Percentiles rank a stretch among this genome's conserved stretches.
Conservation (phyloP, 37 sponge, comb jelly and placozoan species). For the Mnemiopsis leidyi region DNA sequence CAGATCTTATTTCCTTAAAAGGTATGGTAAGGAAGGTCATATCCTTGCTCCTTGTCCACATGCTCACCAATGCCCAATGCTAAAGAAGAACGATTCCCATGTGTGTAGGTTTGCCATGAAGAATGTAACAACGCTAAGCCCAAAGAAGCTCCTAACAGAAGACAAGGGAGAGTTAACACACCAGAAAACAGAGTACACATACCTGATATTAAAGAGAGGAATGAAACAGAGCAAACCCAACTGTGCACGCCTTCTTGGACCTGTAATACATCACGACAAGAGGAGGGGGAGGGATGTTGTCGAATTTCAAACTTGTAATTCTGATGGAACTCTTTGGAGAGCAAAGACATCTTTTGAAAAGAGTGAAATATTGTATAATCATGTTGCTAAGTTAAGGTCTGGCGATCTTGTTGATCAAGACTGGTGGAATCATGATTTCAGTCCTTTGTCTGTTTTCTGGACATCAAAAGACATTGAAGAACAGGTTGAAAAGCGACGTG, state of each 20-base stretch:
- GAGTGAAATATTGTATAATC: not conserved
- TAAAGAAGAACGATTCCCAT: not conserved
- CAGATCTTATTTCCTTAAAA: not conserved
- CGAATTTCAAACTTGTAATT: not conserved
- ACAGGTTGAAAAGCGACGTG: not conserved
- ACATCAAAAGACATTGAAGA: not conserved
- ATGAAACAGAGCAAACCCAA: not conserved
- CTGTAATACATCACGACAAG: not conserved
- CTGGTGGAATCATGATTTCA: not conserved
- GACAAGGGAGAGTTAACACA: not conserved
- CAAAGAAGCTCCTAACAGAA: not conserved
- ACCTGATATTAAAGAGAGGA: constrained; percentile 16
- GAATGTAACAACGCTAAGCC: not conserved
- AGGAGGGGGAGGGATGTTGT: not conserved
- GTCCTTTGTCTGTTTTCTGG: not conserved
- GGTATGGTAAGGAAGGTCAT: constrained; percentile 13
- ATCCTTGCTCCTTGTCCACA: constrained; percentile 60
- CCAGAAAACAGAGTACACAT: constrained; percentile 5
- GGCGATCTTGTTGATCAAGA: constrained; percentile 48
- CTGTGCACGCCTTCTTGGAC: not conserved
- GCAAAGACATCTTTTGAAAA: not conserved
- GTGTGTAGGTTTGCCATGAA: not conserved
- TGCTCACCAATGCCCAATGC: not conserved
- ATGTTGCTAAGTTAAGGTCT: not conserved
- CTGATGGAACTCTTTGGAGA: constrained; percentile 27